These are phyloP conservation scores for Tauraco hartlaubi DNA, from an alignment of 2,797 vertebrate genomes.

Conservation along the genomic window DNA sequence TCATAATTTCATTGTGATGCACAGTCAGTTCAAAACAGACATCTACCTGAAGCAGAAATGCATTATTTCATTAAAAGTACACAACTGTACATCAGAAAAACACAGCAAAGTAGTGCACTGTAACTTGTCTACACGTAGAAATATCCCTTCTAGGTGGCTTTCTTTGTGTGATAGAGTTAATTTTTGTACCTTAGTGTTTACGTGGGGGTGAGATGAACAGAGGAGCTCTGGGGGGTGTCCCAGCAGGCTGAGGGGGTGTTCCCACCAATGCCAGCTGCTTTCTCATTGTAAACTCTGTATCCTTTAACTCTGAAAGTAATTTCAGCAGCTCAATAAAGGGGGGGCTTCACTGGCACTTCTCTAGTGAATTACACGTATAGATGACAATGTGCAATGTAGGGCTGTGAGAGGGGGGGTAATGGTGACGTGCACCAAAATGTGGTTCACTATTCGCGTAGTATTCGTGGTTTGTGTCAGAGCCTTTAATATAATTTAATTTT, in stretches of 20 bases:
- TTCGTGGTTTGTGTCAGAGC: constrained; percentile 19
- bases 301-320: not conserved
- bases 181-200: rapidly evolving
- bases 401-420: not conserved
- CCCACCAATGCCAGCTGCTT: not conserved
- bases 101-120: rapidly evolving
- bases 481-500: constrained; percentile 65
- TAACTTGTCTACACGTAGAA: not conserved
- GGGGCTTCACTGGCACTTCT: not conserved
- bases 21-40: not conserved
- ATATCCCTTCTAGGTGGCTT: not conserved
- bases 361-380: not conserved
- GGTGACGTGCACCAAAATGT: not conserved
- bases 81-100: not conserved
- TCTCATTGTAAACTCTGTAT: not conserved
- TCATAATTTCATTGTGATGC: not conserved
- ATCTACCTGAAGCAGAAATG: not conserved
- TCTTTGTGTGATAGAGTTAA: not conserved
- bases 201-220: rapidly evolving
- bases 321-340: not conserved
- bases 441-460: not conserved
- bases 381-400: not conserved
- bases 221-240: not conserved
- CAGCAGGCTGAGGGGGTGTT: rapidly evolving
- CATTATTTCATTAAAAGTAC: not conserved